Evolutionary conservation across 1,140 invertebrate genomes (phyloP).

Genomic region (Drosophila arizonae): DNA sequence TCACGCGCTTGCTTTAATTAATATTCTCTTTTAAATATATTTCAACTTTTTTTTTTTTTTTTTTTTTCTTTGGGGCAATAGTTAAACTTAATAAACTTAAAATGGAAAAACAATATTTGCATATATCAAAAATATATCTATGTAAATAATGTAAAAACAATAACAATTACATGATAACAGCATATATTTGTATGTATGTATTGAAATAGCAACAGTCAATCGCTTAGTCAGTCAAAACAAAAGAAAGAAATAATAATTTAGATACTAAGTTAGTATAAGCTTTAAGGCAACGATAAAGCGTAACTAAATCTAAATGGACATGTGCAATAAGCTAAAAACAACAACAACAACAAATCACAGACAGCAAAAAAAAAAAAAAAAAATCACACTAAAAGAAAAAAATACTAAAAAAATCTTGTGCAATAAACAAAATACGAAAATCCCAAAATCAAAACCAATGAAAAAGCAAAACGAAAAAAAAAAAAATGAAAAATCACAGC

Average conservation of each 20-base stretch:
- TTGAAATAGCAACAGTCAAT: slow-evolving; percentile 35
- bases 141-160: slow-evolving; percentile 18
- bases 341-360: background rate
- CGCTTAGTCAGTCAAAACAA: slow-evolving; percentile 48
- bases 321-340: slow-evolving; percentile 44
- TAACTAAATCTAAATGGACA: slow-evolving; percentile 40
- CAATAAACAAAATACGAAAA: slow-evolving; percentile 4
- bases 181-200: slow-evolving; percentile 25
- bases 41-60: slow-evolving; percentile 2
- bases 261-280: slow-evolving; percentile 52
- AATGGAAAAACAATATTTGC: background rate
- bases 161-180: slow-evolving; percentile 7
- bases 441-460: slow-evolving; percentile 25
- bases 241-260: slow-evolving; percentile 29
- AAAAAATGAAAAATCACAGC: slow-evolving; percentile 1
- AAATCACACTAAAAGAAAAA: background rate
- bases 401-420: slow-evolving; percentile 3
- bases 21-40: background rate
- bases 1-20: slow-evolving; percentile 48
- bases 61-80: slow-evolving; percentile 41
- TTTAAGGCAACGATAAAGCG: slow-evolving; percentile 27
- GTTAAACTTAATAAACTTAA: slow-evolving; percentile 50
- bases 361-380: slow-evolving; percentile 34
- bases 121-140: background rate
- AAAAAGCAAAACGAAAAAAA: slow-evolving; percentile 4